phyloP scores from a whole-genome alignment of 2,113 vertebrate genomes.

The Megaceryle torquata region DNA sequence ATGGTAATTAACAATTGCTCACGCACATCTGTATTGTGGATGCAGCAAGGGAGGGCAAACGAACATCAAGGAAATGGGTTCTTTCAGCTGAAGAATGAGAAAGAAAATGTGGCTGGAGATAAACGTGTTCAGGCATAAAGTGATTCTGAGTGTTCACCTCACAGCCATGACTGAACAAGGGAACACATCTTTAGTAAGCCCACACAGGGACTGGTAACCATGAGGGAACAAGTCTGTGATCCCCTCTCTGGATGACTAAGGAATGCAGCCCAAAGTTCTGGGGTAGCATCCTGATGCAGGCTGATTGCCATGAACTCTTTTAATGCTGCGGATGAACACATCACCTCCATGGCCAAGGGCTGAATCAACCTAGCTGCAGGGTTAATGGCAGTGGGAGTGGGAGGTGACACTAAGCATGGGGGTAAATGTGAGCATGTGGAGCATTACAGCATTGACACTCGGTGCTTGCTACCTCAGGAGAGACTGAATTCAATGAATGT shows the following conservation, averaged over 20 bases:
- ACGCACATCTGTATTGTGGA: neutral
- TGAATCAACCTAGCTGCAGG: neutral
- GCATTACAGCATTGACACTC: neutral
- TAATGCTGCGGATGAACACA: neutral
- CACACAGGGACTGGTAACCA: neutral
- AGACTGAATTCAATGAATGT: neutral
- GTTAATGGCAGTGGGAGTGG: too few relatives aligned
- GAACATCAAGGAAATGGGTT: accelerated
- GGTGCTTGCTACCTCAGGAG: neutral
- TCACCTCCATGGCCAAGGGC: neutral
- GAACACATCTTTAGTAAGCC: neutral
- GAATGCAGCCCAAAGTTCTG: neutral
- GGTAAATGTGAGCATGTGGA: neutral
- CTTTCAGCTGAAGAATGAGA: neutral
- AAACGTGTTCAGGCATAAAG: neutral
- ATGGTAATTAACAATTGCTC: neutral
- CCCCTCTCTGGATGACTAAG: neutral
- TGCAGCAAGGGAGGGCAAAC: neutral
- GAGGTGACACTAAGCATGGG: neutral
- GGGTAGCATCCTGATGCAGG: neutral
- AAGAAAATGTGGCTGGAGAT: neutral
- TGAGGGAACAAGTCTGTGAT: neutral
- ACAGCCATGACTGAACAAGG: accelerated
- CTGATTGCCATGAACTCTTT: accelerated
- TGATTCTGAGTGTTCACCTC: neutral